Base-by-base conservation (phyloP, 2,888 invertebrate species). In the Criorhina ranunculi region DNA sequence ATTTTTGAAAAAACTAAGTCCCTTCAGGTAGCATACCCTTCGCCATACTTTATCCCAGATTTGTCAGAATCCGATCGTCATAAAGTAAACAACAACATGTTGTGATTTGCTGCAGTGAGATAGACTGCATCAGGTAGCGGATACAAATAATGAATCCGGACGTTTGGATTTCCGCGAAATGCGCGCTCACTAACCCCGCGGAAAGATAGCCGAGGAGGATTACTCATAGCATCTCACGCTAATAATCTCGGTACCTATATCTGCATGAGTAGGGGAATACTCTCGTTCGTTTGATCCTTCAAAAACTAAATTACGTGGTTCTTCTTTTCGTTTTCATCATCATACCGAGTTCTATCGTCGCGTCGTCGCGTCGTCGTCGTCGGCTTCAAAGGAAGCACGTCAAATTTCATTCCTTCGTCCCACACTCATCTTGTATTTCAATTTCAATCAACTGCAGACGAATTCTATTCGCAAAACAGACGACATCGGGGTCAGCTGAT, bases 151-250 rank as follows among this genome's bases (percentile, higher is more conserved):
- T 35, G 12, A 8, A 9, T 9, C 44, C 33, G 24, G 29, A 44
- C 31, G 5, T 0, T 15, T 8, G 5, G 42, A 24, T 9, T 75
- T 75, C 73, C 29, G 29, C 35, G 64, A 64, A 75, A 37, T 46
- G 2, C 40, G 15, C 8, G n/a, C n/a, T 9, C 40, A 29, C 29
- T 24, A 29, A 29, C 29, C 29, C 8, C 29, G 12, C 9, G 24
- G 31, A 24, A 33, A 62, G 60, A 44, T 62, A 62, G 31, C 8
- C 7, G 12, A 44, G 9, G 7, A 29, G n/a, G n/a, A n/a, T n/a
- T 24, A 4, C 24, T 24, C 15, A 44, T 37, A 37, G 9, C 35
- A 8, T 37, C 37, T 11, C 37, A 37, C 33, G 55, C 8, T 33
- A 12, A 55, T 31, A 55, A 33, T 55, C 7, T 17, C 24, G 5